A percentile compares a stretch with the other conserved stretches of the same genome.
phyloP scores from a whole-genome alignment of 2,888 invertebrate species.

The Xestia rhomboidea region DNA sequence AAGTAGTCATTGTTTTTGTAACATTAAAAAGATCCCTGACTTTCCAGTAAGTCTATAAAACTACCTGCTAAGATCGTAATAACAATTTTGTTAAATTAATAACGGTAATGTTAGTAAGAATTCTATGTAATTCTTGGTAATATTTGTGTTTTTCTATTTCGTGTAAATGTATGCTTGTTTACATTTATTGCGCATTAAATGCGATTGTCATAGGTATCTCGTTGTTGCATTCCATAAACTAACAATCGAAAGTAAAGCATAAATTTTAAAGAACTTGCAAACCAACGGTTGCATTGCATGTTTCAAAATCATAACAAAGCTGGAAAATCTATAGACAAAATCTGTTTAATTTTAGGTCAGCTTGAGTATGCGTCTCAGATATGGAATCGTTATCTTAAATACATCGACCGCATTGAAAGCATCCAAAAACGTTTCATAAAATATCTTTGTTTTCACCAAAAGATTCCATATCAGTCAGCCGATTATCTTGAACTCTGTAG shows the following conservation, averaged over 20 bases:
- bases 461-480: too few relatives aligned
- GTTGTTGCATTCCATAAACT: constrained; percentile 18
- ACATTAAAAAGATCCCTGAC: not conserved
- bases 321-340: constrained; percentile 64
- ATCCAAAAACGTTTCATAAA: too few relatives aligned
- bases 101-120: not conserved
- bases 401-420: too few relatives aligned
- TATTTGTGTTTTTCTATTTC: constrained; percentile 25
- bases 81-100: not conserved
- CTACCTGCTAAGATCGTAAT: not conserved
- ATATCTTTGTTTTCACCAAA: too few relatives aligned
- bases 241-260: constrained; percentile 36
- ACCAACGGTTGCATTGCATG: constrained; percentile 21
- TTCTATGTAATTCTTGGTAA: not conserved
- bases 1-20: not conserved
- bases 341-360: too few relatives aligned
- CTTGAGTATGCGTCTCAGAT: too few relatives aligned
- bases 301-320: constrained; percentile 42
- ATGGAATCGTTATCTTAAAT: too few relatives aligned
- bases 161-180: constrained; percentile 3
- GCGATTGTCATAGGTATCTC: constrained; percentile 21
- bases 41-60: not conserved
- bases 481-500: too few relatives aligned
- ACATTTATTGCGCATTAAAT: constrained; percentile 36
- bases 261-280: constrained; percentile 35